Conservation (phyloP, 1,140 invertebrate species). For the Euschistus heros region DNA sequence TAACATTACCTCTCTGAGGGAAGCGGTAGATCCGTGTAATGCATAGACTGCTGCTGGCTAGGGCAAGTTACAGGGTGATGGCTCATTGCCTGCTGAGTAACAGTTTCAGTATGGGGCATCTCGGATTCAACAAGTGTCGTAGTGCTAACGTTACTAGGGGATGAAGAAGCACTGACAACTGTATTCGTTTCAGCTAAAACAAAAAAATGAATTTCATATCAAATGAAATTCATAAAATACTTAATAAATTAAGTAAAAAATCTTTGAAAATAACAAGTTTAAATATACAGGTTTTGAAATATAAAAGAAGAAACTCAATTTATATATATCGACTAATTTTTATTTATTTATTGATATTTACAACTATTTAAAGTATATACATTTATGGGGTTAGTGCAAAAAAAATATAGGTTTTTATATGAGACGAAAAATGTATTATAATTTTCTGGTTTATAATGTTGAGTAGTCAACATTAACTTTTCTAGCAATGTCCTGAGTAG, state of each 20-base stretch:
- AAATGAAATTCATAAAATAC: not conserved
- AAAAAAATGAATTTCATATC: not conserved
- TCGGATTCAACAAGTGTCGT: conserved; percentile 47
- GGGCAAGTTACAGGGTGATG: not conserved
- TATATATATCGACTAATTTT: too few relatives aligned
- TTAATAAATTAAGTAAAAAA: not conserved
- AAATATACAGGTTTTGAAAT: too few relatives aligned
- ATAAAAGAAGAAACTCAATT: too few relatives aligned
- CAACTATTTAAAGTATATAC: too few relatives aligned
- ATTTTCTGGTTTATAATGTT: too few relatives aligned
- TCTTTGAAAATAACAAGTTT: not conserved
- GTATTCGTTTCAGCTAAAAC: conserved; percentile 30
- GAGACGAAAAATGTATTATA: too few relatives aligned
- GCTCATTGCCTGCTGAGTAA: not conserved
- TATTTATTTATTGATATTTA: too few relatives aligned
- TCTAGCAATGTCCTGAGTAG: too few relatives aligned
- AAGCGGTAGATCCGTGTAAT: not conserved
- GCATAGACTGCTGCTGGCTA: too few relatives aligned
- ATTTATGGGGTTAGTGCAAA: too few relatives aligned
- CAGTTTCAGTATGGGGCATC: conserved; percentile 34
- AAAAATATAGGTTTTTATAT: too few relatives aligned
- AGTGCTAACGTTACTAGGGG: conserved; percentile 58
- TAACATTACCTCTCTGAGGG: not conserved
- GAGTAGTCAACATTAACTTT: too few relatives aligned
- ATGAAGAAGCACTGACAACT: conserved; percentile 48